Conservation (phyloP, 1,140 invertebrate genomes). For the Lysiphlebus fabarum region DNA sequence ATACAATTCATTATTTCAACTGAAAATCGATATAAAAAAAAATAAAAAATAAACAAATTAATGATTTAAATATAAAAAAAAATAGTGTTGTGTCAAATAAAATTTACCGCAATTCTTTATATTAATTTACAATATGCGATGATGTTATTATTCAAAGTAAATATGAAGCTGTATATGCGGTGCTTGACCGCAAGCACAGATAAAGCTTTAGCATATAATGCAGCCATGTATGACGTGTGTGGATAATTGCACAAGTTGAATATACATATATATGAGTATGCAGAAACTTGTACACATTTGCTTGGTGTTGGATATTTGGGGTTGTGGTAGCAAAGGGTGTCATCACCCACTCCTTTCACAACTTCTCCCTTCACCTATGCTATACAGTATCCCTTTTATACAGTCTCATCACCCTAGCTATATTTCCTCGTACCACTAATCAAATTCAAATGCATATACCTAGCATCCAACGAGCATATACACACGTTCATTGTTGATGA, state of each 20-base stretch:
- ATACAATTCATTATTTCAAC: slow-evolving; percentile 11
- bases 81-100: too few species aligned
- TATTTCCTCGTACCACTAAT: slow-evolving; percentile 42
- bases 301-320: slow-evolving; percentile 31
- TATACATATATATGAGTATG: slow-evolving; percentile 33
- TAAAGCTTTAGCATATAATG: slow-evolving; percentile 35
- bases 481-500: slow-evolving; percentile 41
- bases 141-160: background rate
- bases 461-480: slow-evolving; percentile 40
- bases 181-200: background rate
- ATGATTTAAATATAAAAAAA: too few species aligned
- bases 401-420: background rate
- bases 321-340: slow-evolving; percentile 52
- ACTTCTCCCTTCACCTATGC: slow-evolving; percentile 19
- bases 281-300: slow-evolving; percentile 23
- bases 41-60: slow-evolving; percentile 2
- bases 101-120: too few species aligned
- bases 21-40: too few species aligned
- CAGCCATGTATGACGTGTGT: slow-evolving; percentile 46
- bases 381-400: slow-evolving; percentile 14
- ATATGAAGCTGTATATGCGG: background rate
- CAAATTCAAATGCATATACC: slow-evolving; percentile 51
- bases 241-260: slow-evolving; percentile 52
- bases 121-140: too few species aligned
- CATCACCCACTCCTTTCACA: slow-evolving; percentile 31